phyloP scores from a whole-genome alignment of 2,888 invertebrate species.

The Oscheius myriophilus region DNA sequence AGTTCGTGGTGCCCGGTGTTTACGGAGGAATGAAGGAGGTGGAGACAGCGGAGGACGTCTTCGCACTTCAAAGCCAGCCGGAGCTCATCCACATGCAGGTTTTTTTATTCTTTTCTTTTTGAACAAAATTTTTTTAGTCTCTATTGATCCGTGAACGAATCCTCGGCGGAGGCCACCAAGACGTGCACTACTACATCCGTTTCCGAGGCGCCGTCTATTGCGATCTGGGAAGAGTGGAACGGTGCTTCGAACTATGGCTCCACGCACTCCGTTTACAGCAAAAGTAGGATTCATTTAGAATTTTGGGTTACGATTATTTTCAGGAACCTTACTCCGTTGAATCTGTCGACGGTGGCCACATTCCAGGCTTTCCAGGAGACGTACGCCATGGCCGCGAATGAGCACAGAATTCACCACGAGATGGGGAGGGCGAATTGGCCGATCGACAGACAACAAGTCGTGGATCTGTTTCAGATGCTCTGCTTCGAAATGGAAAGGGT shows the following conservation, averaged over 20 bases:
- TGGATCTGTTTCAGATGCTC: conserved; percentile 33
- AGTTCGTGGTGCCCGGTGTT: conserved; percentile 12
- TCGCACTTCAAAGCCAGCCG: conserved; percentile 17
- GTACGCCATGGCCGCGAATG: conserved; percentile 85
- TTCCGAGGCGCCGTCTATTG: conserved; percentile 94
- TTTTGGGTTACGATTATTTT: conserved; percentile 83
- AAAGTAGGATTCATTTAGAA: conserved; percentile 28
- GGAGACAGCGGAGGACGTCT: conserved; percentile 19
- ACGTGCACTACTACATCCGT: conserved; percentile 81
- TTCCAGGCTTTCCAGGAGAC: conserved; percentile 93
- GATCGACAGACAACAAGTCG: conserved; percentile 33
- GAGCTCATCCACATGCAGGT: conserved; percentile 34
- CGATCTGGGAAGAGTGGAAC: conserved; percentile 74
- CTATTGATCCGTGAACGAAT: conserved; percentile 87
- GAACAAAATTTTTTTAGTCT: conserved; percentile 78
- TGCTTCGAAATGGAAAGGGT: conserved; percentile 49
- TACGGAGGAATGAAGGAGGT: conserved; percentile 25
- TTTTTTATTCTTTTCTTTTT: neutral
- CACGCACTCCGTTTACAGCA: conserved; percentile 80
- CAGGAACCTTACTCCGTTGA: conserved; percentile 84
- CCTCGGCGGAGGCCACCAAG: conserved; percentile 85
- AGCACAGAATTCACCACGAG: conserved; percentile 37
- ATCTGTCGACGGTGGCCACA: conserved; percentile 92
- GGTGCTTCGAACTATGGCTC: conserved; percentile 92
- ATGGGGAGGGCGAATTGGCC: conserved; percentile 24